Base-by-base conservation (phyloP, 2,113 vertebrate species). In the Heptranchias perlo region DNA sequence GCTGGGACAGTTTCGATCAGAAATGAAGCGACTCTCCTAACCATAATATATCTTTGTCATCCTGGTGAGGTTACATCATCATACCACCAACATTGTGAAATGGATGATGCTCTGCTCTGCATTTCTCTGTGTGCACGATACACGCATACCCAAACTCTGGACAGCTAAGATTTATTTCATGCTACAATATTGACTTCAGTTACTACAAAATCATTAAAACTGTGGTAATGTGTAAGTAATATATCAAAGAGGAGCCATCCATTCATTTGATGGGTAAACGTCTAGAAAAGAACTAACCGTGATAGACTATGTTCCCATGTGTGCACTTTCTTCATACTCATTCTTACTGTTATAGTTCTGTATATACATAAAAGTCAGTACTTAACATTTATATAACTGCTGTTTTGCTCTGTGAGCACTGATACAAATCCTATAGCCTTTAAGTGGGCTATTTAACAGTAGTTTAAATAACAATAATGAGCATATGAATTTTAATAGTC, bases 91-190 rank as follows among this genome's bases (percentile, higher is more conserved):
- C 52, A 65, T 35, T 52, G 39, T 95, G 94, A 95, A 95, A 35
- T 67, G 23, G 47, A 10, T 95, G 94, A 58, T 58, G 58, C 44
- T 95, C 13, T 95, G 39, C 94, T 52, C 28, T 95, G 65, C 64
- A 35, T 49, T 47, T 95, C 23, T 49, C 28, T 52, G 44, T 1
- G 39, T 94, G 11, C 18, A 25, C 25, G 18, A 65, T 2, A 3
- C 18, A 93, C 16, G 21, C 14, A 49, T 14, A 62, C 35, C 8
- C 21, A 31, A 95, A 31, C 44, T 49, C 64, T 69, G 64, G 94
- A 95, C 94, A 69, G 94, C 8, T 95, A 69, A 95, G 94, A 95
- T 95, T 95, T 95, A 95, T 95, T 69, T 95, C 25, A 69, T 47
- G 25, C 94, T 69, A 49, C 25, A 69, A 35, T 69, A 95, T 69